Base-by-base conservation (phyloP, 1,140 invertebrate genomes). In the Andricus grossulariae region DNA sequence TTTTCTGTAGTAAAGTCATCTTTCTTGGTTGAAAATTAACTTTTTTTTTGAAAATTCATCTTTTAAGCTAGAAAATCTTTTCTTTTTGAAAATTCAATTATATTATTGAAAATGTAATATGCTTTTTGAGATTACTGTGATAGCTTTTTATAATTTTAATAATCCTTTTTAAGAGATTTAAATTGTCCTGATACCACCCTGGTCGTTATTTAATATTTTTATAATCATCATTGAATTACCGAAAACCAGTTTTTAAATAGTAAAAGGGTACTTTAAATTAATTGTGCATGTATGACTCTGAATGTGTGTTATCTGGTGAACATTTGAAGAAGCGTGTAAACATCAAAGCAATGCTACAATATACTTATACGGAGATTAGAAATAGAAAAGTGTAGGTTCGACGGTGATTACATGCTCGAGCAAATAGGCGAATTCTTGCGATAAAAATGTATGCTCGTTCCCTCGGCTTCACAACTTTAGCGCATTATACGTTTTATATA, bases 341-440 rank as follows among this genome's bases (percentile, higher is more conserved):
- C 57, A 66, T 66, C 13, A 66, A 66, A 66, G 57, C 39, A 66
- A 66, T 16, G 57, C 57, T n/a, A 25, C 15, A 16, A 66, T 66
- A 25, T 21, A 39, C 32, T 11, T 45, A 45, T 45, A 45, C 39
- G 39, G 39, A 45, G 7, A 45, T 45, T 45, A n/a, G 12, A 66
- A 32, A 45, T 66, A 39, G 32, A 25, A 66, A 66, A 66, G 32
- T 25, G 15, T 66, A 60, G 18, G 11, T 57, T 13, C 25, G 15
- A 3, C 32, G n/a, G 13, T 21, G 21, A 66, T 66, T 66, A 66
- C 16, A 21, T 66, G 57, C 57, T 66, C 57, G 57, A 66, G 12
- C 25, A 39, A 66, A 66, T 66, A 32, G 57, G 57, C 32, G 57
- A 66, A 66, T 16, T 66, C 57, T 32, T 39, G 21, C 25, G 32